These are phyloP conservation scores for Drosophila asahinai DNA, from an alignment of 1,140 invertebrate species.

Conservation along the genomic window DNA sequence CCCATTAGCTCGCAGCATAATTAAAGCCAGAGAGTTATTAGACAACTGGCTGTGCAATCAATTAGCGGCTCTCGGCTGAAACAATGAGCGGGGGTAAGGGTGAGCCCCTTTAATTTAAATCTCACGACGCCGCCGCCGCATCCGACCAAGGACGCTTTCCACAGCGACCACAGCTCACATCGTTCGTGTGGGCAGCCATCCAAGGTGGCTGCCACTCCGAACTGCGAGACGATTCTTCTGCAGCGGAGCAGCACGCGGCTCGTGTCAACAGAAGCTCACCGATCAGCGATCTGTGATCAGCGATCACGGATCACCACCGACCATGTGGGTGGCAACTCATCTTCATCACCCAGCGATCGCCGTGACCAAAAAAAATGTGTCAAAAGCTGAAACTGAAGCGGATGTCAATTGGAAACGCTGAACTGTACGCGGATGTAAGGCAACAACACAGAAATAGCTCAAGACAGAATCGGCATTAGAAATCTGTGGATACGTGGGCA, in stretches of 20 bases:
- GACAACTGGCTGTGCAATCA: slow-evolving; percentile 79
- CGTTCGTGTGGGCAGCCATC: slow-evolving; percentile 59
- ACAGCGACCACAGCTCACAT: slow-evolving; percentile 9
- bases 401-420: slow-evolving; percentile 68
- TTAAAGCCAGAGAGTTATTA: slow-evolving; percentile 78
- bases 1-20: slow-evolving; percentile 76
- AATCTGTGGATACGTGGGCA: slow-evolving; percentile 25
- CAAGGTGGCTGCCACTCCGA: slow-evolving; percentile 33
- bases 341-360: slow-evolving; percentile 36
- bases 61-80: slow-evolving; percentile 56
- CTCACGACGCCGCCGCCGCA: slow-evolving; percentile 52
- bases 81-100: slow-evolving; percentile 56
- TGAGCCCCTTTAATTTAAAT: slow-evolving; percentile 75
- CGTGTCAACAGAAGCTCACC: slow-evolving; percentile 46
- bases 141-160: slow-evolving; percentile 71
- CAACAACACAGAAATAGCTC: slow-evolving; percentile 29
- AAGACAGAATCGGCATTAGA: background rate
- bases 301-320: background rate
- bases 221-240: slow-evolving; percentile 23
- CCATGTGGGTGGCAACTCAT: slow-evolving; percentile 49
- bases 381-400: slow-evolving; percentile 80
- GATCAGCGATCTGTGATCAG: background rate
- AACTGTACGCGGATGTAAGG: slow-evolving; percentile 67
- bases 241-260: slow-evolving; percentile 54
- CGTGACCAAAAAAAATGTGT: slow-evolving; percentile 59